Evolutionary conservation across 2,888 invertebrate genomes (phyloP), one percentile per base, ranked within the genome.

Genomic region (Elysia crispata): DNA sequence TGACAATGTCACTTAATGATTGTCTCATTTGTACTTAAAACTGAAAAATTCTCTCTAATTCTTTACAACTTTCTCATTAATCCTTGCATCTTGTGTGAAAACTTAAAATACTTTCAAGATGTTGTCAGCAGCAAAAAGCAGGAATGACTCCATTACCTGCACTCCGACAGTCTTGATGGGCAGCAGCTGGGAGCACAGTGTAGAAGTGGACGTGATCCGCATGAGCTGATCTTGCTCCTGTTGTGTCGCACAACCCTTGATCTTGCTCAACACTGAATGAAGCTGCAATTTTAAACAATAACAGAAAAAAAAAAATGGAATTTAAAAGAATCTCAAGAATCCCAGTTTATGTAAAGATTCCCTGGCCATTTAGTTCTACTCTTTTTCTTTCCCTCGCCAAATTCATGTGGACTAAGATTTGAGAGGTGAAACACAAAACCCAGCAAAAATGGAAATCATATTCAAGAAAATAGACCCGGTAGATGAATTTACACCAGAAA

Each of bases 121-220:
- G n/a, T n/a, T n/a, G n/a, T n/a, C n/a, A 15, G 1, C 25, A 50
- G 6, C 50, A 15, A 72, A 72, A 3, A 72, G 15, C 33, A 31
- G 20, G n/a, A n/a, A 70, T 31, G n/a, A 5, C 18, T 15, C 62
- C 6, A 23, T 89, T 94, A 97, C 97, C 94, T 98, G 98, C 50
- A 99, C 99, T 77, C 99, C 99, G 50, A 99, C 99, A 85, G 97
- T 96, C 87, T 97, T 95, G 84, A 99, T 95, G 18, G 99, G 99
- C 91, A 99, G 93, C 85, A 99, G 94, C 6, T 97, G 90, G 13
- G 91, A 88, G 1, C 84, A 79, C 0, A 90, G 76, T 25, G 82
- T 77, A 13, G 84, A 77, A 5, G 82, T 81, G 57, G 80, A 81
- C 41, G 89, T 87, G 69, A 92, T 89, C 30, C 79, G 79, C 72